Conservation (phyloP, 1,140 invertebrate species). For the Steinernema khuongi region DNA sequence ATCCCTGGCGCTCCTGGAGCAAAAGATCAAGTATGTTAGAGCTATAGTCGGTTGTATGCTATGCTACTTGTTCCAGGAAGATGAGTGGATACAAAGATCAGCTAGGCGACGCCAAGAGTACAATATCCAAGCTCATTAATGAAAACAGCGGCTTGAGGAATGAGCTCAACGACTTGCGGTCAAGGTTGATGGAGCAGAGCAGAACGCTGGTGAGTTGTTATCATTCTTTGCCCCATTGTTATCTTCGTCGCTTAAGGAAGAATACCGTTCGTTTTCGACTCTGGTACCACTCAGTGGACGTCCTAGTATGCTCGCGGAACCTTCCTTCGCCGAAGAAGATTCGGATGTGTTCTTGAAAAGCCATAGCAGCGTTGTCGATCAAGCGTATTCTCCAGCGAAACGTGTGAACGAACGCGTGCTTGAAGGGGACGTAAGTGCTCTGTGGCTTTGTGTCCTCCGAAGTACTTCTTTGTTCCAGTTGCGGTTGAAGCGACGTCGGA, state of each 20-base stretch:
- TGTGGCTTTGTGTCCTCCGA: no score
- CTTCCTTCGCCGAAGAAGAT: background rate
- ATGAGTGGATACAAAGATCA: background rate
- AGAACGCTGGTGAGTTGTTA: background rate
- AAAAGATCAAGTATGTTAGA: background rate
- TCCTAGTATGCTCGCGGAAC: background rate
- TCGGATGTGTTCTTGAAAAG: no score
- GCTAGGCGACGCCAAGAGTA: background rate
- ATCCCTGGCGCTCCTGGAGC: background rate
- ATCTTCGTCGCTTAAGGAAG: background rate
- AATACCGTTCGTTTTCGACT: background rate
- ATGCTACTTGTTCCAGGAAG: background rate
- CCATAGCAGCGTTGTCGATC: no score
- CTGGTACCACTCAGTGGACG: background rate
- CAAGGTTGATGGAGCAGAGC: background rate
- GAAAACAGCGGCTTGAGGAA: background rate
- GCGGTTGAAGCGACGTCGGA: background rate
- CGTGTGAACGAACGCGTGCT: no score
- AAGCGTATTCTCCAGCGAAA: no score
- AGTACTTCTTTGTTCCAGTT: no score
- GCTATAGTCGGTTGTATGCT: background rate
- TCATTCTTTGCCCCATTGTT: background rate
- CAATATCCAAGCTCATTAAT: background rate
- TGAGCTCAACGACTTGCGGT: background rate
- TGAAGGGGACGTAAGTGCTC: no score